A percentile compares a stretch with the other conserved stretches of the same genome.
phyloP scores from a whole-genome alignment of 2,888 invertebrate species.

The Oeneis ivallda region DNA sequence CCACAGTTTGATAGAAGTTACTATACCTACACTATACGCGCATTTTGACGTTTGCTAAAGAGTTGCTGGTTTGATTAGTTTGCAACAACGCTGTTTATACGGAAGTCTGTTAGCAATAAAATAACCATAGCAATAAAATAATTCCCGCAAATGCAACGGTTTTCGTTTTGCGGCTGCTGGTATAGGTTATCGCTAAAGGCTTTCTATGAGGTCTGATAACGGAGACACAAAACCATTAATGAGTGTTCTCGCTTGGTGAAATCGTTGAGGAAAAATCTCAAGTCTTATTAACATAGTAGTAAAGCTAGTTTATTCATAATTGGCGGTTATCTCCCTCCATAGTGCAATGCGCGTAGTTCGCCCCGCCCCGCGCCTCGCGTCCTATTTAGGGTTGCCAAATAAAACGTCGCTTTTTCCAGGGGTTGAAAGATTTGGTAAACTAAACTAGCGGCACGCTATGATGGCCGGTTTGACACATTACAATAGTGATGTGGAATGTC shows the following conservation, averaged over 20 bases:
- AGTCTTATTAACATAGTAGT: slow-evolving; percentile 77
- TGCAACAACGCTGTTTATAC: neutral
- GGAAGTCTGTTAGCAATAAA: slow-evolving; percentile 21
- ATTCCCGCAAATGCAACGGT: slow-evolving; percentile 37
- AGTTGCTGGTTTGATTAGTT: no score
- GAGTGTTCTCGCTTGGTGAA: slow-evolving; percentile 70
- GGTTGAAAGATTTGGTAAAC: neutral
- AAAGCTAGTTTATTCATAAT: slow-evolving; percentile 79
- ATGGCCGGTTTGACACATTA: no score
- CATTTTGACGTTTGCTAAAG: no score
- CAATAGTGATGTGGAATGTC: no score
- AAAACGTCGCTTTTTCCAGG: neutral
- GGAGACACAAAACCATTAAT: slow-evolving; percentile 73
- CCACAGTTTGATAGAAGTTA: no score
- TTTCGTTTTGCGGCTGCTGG: slow-evolving; percentile 38
- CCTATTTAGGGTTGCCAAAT: slow-evolving; percentile 31
- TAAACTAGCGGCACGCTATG: no score
- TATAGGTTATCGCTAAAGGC: slow-evolving; percentile 52
- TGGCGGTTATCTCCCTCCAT: slow-evolving; percentile 69
- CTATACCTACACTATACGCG: no score
- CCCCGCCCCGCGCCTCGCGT: slow-evolving; percentile 56
- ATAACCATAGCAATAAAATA: slow-evolving; percentile 28
- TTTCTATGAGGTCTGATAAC: slow-evolving; percentile 68
- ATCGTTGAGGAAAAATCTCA: slow-evolving; percentile 76
- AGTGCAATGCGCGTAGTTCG: slow-evolving; percentile 54